A percentile compares a stretch with the other conserved stretches of the same genome.
phyloP scores from a whole-genome alignment of 1,140 invertebrate genomes.

The Drosophila jambulina region DNA sequence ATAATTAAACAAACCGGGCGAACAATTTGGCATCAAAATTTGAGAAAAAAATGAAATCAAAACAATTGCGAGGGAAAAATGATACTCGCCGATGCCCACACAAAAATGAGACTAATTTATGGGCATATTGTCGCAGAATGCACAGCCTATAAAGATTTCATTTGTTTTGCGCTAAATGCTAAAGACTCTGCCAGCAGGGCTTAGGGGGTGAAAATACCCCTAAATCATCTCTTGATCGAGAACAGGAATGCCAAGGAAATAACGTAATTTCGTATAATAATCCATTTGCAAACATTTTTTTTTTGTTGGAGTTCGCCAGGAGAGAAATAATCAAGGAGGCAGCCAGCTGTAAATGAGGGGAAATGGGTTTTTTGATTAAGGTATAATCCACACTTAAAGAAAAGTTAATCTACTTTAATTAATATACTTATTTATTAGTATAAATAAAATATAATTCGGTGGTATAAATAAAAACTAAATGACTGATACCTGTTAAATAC shows the following conservation, averaged over 20 bases:
- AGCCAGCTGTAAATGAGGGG: conserved; percentile 10
- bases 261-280: conserved; percentile 30
- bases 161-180: conserved; percentile 49
- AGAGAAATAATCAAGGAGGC: background rate
- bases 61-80: conserved; percentile 25
- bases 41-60: background rate
- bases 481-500: no score
- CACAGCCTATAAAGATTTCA: conserved; percentile 69
- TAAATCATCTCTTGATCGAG: conserved; percentile 54
- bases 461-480: background rate
- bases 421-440: background rate
- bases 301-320: background rate
- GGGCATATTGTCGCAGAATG: conserved; percentile 26
- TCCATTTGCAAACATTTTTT: conserved; percentile 7
- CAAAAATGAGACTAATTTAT: conserved; percentile 65
- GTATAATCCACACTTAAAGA: background rate
- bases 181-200: conserved; percentile 15
- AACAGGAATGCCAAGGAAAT: conserved; percentile 35
- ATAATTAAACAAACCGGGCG: conserved; percentile 63
- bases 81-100: conserved; percentile 53
- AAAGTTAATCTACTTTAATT: background rate
- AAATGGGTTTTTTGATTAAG: conserved; percentile 12
- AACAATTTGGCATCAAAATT: conserved; percentile 7
- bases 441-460: background rate
- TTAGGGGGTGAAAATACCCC: conserved; percentile 62